Evolutionary conservation across 2,888 invertebrate genomes (phyloP), one percentile per base, ranked within the genome.

Genomic region (Amphiduros pacificus): DNA sequence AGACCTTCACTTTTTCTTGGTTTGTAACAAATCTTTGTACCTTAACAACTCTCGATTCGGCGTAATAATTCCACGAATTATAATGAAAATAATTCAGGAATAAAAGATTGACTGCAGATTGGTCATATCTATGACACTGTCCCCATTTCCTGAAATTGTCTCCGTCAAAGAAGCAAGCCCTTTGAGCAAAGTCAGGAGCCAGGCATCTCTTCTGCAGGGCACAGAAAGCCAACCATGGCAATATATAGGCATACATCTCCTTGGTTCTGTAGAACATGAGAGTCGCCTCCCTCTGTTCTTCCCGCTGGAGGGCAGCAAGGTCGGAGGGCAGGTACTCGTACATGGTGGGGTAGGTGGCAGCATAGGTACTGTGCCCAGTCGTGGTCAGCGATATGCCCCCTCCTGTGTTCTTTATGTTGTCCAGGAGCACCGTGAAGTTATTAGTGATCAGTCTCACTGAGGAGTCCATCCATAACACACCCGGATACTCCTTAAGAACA

Each of bases 81-180:
- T 22, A 2, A 24, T 36, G 50, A 62, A 76, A 75, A 69, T 70
- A 72, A 27, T 79, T 80, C 63, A 78, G 76, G 31, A 82, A 56
- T 17, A 82, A 65, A 11, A 82, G 71, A 62, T 83, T 83, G 20
- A 82, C 68, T 5, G 79, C 80, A 0, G 82, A 81, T 69, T 81
- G 79, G 52, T 80, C 78, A 55, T 71, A 81, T 14, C 76, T 61
- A 66, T 81, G 44, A n/a, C 44, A 44, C 5, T 17, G 44, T 20
- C 44, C 44, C 44, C 44, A 44, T 5, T 22, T n/a, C 22, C 44
- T 44, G 44, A n/a, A 22, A 17, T 44, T 44, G 44, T 44, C 44
- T 20, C 22, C n/a, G n/a, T 44, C 4, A n/a, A 44, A 44, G 5
- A 5, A 17, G n/a, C 44, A 44, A 5, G 44, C 22, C 28, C 67